phyloP scores from a whole-genome alignment of 2,113 vertebrate genomes.

The Oryctolagus cuniculus region mOryCun1.1 NC_091447.1:55642501-55643000 shows the following conservation, averaged over 20 bases:
- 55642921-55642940: rapidly evolving
- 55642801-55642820: neutral
- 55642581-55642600: neutral
- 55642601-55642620: rapidly evolving
- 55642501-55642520: too few relatives aligned
- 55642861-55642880: rapidly evolving
- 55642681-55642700: neutral
- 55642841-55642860: neutral
- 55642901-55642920: rapidly evolving
- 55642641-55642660: too few relatives aligned
- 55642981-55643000: too few relatives aligned
- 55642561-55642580: neutral
- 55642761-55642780: neutral
- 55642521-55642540: too few relatives aligned
- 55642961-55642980: too few relatives aligned
- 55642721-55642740: neutral
- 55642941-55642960: rapidly evolving
- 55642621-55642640: neutral
- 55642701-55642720: too few relatives aligned
- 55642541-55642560: neutral
- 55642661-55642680: neutral
- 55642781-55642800: neutral
- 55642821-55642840: neutral
- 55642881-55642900: rapidly evolving
- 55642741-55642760: neutral